A percentile compares a stretch with the other conserved stretches of the same genome.
Conservation (phyloP, 2,797 vertebrate species). For the Malacoctenus gilli region DNA sequence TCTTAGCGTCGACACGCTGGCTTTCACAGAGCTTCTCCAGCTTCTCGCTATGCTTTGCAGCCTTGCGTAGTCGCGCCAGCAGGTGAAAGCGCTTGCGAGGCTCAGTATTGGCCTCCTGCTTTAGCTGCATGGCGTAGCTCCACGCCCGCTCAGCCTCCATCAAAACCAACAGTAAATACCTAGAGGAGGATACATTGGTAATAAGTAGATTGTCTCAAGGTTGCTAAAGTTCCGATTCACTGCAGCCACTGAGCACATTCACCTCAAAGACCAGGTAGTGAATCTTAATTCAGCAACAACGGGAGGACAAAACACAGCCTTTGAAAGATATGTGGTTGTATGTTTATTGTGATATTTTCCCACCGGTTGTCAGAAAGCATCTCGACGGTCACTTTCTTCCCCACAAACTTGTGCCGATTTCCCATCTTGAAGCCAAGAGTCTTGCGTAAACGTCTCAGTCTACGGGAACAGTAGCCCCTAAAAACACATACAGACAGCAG, state of each 20-base stretch:
- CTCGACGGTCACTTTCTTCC: slow-evolving; percentile 96
- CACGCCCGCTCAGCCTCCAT: slow-evolving; percentile 98
- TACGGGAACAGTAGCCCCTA: slow-evolving; percentile 96
- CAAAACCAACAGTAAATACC: slow-evolving; percentile 92
- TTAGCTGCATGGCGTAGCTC: slow-evolving; percentile 99
- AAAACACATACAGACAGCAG: slow-evolving; percentile 11
- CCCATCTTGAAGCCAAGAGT: slow-evolving; percentile 98
- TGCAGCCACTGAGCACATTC: no score
- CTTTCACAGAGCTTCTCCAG: slow-evolving; percentile 96
- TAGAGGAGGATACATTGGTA: slow-evolving; percentile 42
- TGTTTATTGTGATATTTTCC: slow-evolving; percentile 8
- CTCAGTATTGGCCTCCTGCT: slow-evolving; percentile 97
- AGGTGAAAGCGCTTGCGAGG: slow-evolving; percentile 97
- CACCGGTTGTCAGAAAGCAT: slow-evolving; percentile 95
- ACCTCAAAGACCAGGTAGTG: no score
- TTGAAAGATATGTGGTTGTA: no score
- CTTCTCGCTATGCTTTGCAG: slow-evolving; percentile 93
- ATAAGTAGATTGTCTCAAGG: no score
- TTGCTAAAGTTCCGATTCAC: no score
- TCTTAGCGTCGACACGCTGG: slow-evolving; percentile 92
- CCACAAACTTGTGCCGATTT: slow-evolving; percentile 95
- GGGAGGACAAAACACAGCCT: no score
- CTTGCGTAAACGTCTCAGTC: slow-evolving; percentile 92
- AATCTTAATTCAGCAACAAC: no score
- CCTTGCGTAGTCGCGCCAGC: slow-evolving; percentile 92